These are phyloP conservation scores for Sinocyclocheilus rhinocerous DNA, from an alignment of 2,113 vertebrate genomes.

Conservation along the genomic window DNA sequence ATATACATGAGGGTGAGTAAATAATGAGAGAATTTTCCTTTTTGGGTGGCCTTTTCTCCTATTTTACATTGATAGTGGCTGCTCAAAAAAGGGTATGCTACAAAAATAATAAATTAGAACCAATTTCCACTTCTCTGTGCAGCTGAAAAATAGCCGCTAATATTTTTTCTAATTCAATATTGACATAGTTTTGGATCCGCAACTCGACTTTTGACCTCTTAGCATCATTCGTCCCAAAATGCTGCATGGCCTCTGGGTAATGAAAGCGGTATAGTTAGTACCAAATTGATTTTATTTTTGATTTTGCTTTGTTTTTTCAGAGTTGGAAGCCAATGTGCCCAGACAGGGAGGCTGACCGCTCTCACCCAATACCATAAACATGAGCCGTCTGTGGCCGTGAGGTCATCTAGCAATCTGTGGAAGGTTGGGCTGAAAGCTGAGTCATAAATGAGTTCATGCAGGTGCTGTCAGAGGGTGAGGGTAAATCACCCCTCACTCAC, in stretches of 20 bases:
- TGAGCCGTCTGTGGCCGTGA: slow-evolving; percentile 61
- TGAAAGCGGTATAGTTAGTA: neutral
- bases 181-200: neutral
- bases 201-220: neutral
- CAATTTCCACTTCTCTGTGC: neutral
- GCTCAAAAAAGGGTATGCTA: neutral
- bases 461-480: slow-evolving; percentile 52
- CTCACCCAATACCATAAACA: slow-evolving; percentile 50
- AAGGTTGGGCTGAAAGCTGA: slow-evolving; percentile 76
- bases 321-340: slow-evolving; percentile 10
- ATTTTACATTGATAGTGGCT: neutral
- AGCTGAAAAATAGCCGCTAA: neutral
- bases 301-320: slow-evolving; percentile 5
- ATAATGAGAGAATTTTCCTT: no score
- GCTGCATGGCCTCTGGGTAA: neutral
- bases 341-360: slow-evolving; percentile 39
- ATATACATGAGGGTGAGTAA: neutral
- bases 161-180: neutral
- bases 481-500: slow-evolving; percentile 50
- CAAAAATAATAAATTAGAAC: neutral
- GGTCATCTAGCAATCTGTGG: slow-evolving; percentile 70
- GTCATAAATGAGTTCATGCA: slow-evolving; percentile 82
- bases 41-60: no score
- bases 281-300: neutral
- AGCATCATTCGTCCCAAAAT: neutral